Evolutionary conservation across 2,888 invertebrate species (phyloP), one percentile per base, ranked within the genome.

Genomic region (Gymnosoma rotundatum): DNA sequence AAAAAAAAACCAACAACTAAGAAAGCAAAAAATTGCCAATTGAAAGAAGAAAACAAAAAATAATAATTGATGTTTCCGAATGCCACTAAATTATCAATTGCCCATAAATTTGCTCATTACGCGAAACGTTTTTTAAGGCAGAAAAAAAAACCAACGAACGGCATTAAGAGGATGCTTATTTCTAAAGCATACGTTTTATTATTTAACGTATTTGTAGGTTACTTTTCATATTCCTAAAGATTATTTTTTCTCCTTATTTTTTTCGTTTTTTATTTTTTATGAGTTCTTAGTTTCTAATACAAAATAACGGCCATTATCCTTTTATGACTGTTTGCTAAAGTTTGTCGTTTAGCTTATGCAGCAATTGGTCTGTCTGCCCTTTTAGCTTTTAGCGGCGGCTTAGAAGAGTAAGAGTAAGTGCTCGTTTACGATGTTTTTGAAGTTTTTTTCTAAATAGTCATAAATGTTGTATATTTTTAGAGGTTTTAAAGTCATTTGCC

Each of bases 21-120:
- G 50, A 80, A 61, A 83, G 7, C 38, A 56, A 48, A 72, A 76
- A 86, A 87, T 83, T 86, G 86, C 87, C 72, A 78, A 83, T 64
- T 50, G 79, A 76, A 86, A 64, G 73, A 32, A n/a, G n/a, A 32
- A 60, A 75, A 25, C 66, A 78, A 70, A 60, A 8, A 70, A 25
- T 69, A 74, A 84, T 91, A 91, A 91, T 91, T 91, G 91, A 91
- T 91, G 91, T 91, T 90, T 90, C 90, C 90, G 90, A 91, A 89
- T 90, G 91, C 90, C 91, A 91, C 90, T 91, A 91, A 91, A 91
- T 91, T 91, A 91, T 91, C 91, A 91, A 91, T 91, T 91, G 91
- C 88, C 90, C 91, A 91, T 91, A 91, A 91, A 91, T 91, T 91
- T 90, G 90, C 90, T 91, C 91, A 91, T 91, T 91, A 91, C 91